Percentiles rank a stretch among this genome's conserved stretches.
Evolutionary conservation across 1,140 invertebrate species (phyloP).

Genomic region (Papilio aristodemus): DNA sequence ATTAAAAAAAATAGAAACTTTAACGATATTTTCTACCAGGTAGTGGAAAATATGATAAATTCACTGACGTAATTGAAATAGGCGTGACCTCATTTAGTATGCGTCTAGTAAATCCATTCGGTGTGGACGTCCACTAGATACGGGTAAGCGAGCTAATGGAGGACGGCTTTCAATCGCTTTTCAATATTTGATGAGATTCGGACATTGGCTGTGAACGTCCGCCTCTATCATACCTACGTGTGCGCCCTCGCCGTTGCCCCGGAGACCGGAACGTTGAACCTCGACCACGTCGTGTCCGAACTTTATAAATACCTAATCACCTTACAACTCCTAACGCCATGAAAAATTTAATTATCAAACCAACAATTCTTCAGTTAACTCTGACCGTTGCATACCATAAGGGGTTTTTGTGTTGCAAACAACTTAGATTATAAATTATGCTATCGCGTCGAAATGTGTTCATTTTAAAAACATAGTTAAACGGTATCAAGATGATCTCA

Average conservation of each 20-base stretch:
- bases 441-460: slow-evolving; percentile 50
- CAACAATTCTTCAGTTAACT: too few relatives aligned
- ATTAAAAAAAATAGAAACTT: too few relatives aligned
- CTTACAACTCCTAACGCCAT: not conserved
- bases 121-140: slow-evolving; percentile 37
- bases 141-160: slow-evolving; percentile 40
- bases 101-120: slow-evolving; percentile 52
- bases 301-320: slow-evolving; percentile 36
- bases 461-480: slow-evolving; percentile 72
- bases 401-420: not conserved
- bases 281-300: slow-evolving; percentile 13
- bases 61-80: slow-evolving; percentile 49
- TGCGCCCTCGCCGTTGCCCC: not conserved
- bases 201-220: slow-evolving; percentile 45
- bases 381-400: not conserved
- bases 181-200: slow-evolving; percentile 75
- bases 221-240: slow-evolving; percentile 39
- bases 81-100: slow-evolving; percentile 61
- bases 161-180: slow-evolving; percentile 56
- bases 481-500: slow-evolving; percentile 61
- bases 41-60: too few relatives aligned
- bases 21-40: too few relatives aligned
- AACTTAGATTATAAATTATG: not conserved
- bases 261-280: not conserved
- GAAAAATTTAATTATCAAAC: not conserved